phyloP scores from a whole-genome alignment of 2,797 vertebrate species.

The Miichthys miiuy region DNA sequence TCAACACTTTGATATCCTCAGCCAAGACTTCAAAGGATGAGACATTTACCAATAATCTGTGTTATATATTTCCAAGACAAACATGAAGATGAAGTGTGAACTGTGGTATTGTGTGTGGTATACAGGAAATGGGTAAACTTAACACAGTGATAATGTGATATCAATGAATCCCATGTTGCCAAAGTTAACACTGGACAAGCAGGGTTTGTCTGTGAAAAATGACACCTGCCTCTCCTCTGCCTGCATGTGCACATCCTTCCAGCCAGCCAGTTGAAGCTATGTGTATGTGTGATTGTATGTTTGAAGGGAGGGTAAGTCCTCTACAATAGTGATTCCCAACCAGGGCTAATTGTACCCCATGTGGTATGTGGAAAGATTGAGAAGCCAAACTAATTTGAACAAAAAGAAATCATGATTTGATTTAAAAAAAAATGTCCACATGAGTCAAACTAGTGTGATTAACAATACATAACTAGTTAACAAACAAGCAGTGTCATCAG shows the following conservation, averaged over 20 bases:
- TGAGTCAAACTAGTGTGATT: not conserved
- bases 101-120: slow-evolving; percentile 13
- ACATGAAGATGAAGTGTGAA: slow-evolving; percentile 21
- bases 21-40: slow-evolving; percentile 46
- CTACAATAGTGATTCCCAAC: not conserved
- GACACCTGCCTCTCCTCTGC: slow-evolving; percentile 13
- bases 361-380: not conserved
- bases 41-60: slow-evolving; percentile 29
- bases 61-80: slow-evolving; percentile 36
- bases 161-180: not conserved
- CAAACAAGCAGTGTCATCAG: not conserved
- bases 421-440: not conserved
- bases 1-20: slow-evolving; percentile 43
- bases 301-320: not conserved
- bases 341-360: not conserved
- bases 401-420: not conserved
- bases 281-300: not conserved
- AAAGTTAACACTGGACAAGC: not conserved
- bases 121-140: slow-evolving; percentile 14
- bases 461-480: not conserved
- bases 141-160: slow-evolving; percentile 3
- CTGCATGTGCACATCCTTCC: slow-evolving; percentile 2
- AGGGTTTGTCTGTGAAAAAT: slow-evolving; percentile 22
- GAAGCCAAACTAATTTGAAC: not conserved
- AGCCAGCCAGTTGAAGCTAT: not conserved